phyloP scores from a whole-genome alignment of 2,888 invertebrate species.

The Athalia circularis region DNA sequence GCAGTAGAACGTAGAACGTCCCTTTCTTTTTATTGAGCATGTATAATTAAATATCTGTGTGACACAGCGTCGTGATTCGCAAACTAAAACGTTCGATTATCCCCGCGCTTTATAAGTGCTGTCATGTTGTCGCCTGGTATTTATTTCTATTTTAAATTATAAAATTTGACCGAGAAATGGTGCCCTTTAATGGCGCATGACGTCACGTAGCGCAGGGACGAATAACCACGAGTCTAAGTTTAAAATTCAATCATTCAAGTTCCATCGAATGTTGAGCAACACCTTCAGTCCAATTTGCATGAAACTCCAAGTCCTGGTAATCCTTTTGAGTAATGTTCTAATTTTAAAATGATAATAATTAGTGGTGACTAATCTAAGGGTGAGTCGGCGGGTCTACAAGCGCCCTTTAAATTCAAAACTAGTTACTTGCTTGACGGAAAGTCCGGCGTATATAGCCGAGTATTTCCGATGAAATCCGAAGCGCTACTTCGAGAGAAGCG shows the following conservation, averaged over 20 bases:
- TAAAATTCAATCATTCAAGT: neutral
- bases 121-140: too few species aligned
- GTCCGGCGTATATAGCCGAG: too few species aligned
- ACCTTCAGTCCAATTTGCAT: neutral
- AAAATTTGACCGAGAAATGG: conserved; percentile 54
- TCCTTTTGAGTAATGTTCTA: too few species aligned
- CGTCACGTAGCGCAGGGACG: conserved; percentile 49
- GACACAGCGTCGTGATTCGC: neutral
- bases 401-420: too few species aligned
- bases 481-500: neutral
- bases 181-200: conserved; percentile 56
- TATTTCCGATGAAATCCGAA: neutral
- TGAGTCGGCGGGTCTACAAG: too few species aligned
- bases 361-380: too few species aligned
- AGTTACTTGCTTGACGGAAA: too few species aligned
- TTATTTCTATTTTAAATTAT: conserved; percentile 14
- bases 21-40: too few species aligned
- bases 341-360: too few species aligned
- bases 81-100: neutral
- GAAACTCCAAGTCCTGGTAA: conserved; percentile 47
- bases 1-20: too few species aligned
- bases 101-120: neutral
- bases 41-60: too few species aligned
- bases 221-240: neutral
- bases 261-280: neutral